Evolutionary conservation across 2,113 vertebrate species (phyloP), one percentile per base, ranked within the genome.

Genomic region (Gambusia holbrooki): DNA sequence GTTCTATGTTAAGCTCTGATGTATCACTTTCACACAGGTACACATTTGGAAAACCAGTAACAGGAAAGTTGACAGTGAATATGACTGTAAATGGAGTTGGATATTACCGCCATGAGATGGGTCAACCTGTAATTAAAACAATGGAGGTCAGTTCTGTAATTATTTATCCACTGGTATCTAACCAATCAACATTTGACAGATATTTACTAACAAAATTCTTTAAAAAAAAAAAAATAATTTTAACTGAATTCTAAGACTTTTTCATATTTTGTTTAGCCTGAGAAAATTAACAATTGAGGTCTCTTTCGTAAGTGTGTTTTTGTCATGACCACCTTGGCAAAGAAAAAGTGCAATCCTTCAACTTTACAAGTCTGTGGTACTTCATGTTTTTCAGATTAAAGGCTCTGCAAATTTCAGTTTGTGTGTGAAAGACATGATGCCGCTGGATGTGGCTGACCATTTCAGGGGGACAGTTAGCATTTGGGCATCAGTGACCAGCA

Each of bases 341-440:
- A 25, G 69, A 65, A 74, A 76, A 58, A 25, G 6, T 65, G 67
- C 28, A 29, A 19, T 33, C 5, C 5, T 74, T 32, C 17, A 64
- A 30, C 45, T 27, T 6, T 66, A 63, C 48, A 51, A 45, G 30
- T 62, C 63, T 40, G 0, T 19, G 9, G 28, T 25, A 80, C 74
- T 45, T 62, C 79, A 19, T 68, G 77, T 12, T 72, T 65, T 32
- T 61, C 79, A 98, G 97, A 96, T 97, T 0, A 96, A 96, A 1
- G 96, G 96, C 62, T 95, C 95, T 0, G 95, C 94, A 2, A 92
- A 76, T 69, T 98, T 98, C 0, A 93, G 96, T 0, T 92, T 98
- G 32, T 98, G 97, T 3, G 96, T 96, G n/a, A 96, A 87, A n/a
- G 96, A 97, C 79, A 96, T 98, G 96, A 97, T 98, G 96, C 97